phyloP scores from a whole-genome alignment of 2,113 vertebrate species.

The Rattus rattus region DNA sequence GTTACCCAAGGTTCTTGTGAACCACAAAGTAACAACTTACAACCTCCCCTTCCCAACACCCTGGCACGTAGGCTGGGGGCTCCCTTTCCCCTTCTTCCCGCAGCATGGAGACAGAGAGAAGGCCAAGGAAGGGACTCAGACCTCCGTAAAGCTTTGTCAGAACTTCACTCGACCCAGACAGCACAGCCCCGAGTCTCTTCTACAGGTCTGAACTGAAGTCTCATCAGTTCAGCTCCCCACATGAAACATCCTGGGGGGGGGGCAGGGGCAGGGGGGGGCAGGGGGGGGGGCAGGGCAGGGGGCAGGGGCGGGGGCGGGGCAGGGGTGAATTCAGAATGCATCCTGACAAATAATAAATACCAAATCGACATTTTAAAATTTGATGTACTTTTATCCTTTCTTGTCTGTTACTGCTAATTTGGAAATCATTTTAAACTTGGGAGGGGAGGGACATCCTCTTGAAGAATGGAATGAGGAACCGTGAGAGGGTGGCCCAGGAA shows the following conservation, averaged over 20 bases:
- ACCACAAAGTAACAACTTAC: background rate
- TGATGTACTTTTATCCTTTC: background rate
- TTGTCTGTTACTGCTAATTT: background rate
- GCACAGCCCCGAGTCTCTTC: background rate
- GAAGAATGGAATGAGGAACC: no score
- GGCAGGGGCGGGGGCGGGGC: no score
- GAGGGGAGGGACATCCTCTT: no score
- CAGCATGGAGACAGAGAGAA: background rate
- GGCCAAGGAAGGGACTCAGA: background rate
- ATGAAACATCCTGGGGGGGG: no score
- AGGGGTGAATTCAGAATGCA: background rate
- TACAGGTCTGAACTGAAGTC: background rate
- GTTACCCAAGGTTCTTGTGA: background rate
- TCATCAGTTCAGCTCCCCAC: background rate
- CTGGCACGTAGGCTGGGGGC: no score
- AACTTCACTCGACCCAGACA: background rate
- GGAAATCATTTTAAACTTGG: background rate
- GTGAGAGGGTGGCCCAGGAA: no score
- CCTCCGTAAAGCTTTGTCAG: background rate
- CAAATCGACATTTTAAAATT: background rate
- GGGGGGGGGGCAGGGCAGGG: fast-evolving
- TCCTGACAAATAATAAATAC: background rate
- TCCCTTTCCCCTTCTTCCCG: background rate
- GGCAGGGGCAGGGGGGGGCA: no score
- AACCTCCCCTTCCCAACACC: no score